These are phyloP conservation scores for Pachliopta kotzebuea DNA, from an alignment of 2,888 invertebrate species.

Conservation along the genomic window DNA sequence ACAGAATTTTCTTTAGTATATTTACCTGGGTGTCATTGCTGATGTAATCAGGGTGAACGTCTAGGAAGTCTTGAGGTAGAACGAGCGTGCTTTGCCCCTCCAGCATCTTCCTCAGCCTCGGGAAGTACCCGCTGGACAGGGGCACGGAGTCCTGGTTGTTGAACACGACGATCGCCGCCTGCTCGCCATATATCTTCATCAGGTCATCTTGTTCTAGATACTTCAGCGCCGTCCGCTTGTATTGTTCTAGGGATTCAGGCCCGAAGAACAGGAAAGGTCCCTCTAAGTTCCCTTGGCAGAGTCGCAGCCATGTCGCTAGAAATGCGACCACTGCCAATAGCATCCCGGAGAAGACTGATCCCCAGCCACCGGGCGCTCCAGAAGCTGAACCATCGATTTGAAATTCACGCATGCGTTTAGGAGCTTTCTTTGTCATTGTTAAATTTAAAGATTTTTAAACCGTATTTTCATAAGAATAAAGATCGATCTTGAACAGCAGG, in stretches of 20 bases:
- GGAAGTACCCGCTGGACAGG: slow-evolving; percentile 76
- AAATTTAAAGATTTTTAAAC: slow-evolving; percentile 1
- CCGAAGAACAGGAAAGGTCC: slow-evolving; percentile 83
- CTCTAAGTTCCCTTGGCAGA: slow-evolving; percentile 65
- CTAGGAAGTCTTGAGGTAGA: slow-evolving; percentile 78
- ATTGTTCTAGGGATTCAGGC: slow-evolving; percentile 68
- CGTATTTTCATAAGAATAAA: neutral
- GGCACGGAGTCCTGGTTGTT: slow-evolving; percentile 80
- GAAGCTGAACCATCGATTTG: slow-evolving; percentile 32
- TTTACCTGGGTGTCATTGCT: slow-evolving; percentile 82
- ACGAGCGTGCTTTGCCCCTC: slow-evolving; percentile 74
- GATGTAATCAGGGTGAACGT: slow-evolving; percentile 81
- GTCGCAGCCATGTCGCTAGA: slow-evolving; percentile 27
- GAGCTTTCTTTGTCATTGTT: slow-evolving; percentile 7
- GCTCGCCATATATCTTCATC: slow-evolving; percentile 79
- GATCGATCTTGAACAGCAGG: neutral
- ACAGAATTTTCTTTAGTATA: neutral
- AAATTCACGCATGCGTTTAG: slow-evolving; percentile 35
- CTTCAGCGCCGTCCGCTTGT: slow-evolving; percentile 74
- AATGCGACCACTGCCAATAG: slow-evolving; percentile 27
- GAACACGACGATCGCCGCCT: slow-evolving; percentile 81
- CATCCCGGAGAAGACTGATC: slow-evolving; percentile 27
- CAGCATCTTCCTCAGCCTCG: slow-evolving; percentile 78
- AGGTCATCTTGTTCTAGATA: slow-evolving; percentile 78
- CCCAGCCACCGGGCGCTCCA: neutral